phyloP scores from a whole-genome alignment of 2,113 vertebrate species.

The Chiloscyllium plagiosum region DNA sequence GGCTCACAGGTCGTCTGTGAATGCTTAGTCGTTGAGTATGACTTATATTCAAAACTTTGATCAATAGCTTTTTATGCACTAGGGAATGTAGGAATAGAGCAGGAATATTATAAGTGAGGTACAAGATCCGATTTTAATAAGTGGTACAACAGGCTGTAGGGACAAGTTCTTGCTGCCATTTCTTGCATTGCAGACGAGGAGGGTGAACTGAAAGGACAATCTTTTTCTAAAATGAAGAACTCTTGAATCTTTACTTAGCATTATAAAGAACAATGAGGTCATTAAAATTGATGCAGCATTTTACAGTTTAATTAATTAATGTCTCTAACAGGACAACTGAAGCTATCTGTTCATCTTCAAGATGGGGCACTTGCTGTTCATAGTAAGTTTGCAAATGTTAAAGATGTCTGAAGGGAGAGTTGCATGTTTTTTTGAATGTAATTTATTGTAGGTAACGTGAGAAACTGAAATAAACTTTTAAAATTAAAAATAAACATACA shows the following conservation, averaged over 20 bases:
- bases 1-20: background rate
- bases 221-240: background rate
- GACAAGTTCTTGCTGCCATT: background rate
- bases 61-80: background rate
- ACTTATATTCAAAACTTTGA: background rate
- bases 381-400: constrained; percentile 49
- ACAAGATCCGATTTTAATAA: background rate
- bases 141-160: background rate
- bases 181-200: background rate
- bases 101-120: background rate
- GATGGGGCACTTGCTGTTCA: constrained; percentile 51
- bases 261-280: background rate
- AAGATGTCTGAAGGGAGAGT: background rate
- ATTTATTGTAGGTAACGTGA: background rate
- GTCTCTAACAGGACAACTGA: constrained; percentile 58
- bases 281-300: background rate
- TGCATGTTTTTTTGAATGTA: background rate
- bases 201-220: background rate
- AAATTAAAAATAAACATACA: background rate
- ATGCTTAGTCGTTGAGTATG: background rate
- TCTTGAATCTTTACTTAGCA: background rate
- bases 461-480: fast-evolving
- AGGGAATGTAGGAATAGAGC: background rate
- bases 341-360: constrained; percentile 53
- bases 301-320: background rate